Conservation (phyloP, 2,113 vertebrate genomes). For the Heterotilapia buettikoferi region DNA sequence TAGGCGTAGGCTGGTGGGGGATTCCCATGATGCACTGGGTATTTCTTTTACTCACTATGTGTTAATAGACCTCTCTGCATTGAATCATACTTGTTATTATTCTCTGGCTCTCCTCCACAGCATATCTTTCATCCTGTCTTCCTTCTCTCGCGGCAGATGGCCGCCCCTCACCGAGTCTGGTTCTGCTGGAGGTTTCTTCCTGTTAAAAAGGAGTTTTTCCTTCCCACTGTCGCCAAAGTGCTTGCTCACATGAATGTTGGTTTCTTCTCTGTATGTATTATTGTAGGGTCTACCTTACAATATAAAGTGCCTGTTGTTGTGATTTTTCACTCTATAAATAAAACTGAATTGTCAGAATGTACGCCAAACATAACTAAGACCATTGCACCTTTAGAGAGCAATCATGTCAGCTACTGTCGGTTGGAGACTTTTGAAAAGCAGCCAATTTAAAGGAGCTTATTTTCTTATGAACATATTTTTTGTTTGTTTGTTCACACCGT, state of each 20-base stretch:
- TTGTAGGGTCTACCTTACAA: neutral
- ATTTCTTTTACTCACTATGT: neutral
- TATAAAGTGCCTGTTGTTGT: neutral
- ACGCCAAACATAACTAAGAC: neutral
- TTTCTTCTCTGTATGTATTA: neutral
- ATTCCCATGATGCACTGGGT: neutral
- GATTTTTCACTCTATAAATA: neutral
- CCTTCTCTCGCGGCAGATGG: neutral
- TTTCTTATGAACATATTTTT: neutral
- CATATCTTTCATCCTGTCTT: neutral
- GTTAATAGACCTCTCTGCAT: neutral
- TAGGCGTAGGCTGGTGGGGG: neutral
- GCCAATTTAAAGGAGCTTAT: neutral
- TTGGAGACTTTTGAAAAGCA: neutral
- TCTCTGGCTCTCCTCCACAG: neutral
- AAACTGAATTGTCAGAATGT: neutral
- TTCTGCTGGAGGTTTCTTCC: neutral
- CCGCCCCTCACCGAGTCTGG: neutral
- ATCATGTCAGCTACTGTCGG: neutral
- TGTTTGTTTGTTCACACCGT: neutral
- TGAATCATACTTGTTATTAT: neutral
- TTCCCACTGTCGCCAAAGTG: neutral
- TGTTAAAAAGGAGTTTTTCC: neutral
- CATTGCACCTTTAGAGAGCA: neutral
- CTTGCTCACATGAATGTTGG: neutral